Conservation (phyloP, 2,113 vertebrate species). For the Pollimyrus isidori region DNA sequence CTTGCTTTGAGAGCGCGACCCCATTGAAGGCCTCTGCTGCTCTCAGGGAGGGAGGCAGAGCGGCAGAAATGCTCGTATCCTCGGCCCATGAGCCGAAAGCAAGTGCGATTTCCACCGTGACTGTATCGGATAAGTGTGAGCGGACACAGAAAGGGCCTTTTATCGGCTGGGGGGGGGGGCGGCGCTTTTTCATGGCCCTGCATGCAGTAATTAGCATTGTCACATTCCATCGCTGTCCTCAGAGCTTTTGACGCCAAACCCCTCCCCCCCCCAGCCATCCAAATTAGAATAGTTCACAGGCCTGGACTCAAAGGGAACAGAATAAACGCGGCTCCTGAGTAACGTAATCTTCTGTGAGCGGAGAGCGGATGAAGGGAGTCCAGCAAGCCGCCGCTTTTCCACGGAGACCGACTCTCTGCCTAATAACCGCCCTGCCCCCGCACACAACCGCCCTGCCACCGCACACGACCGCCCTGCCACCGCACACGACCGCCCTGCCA, state of each 20-base stretch:
- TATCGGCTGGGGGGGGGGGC: constrained; percentile 25
- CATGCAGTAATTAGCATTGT: constrained; percentile 36
- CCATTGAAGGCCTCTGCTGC: constrained; percentile 1
- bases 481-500: neutral
- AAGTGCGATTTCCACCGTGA: constrained; percentile 15
- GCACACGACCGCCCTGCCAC: neutral
- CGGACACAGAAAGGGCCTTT: constrained; percentile 19
- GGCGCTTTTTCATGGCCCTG: constrained; percentile 23
- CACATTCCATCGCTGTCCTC: constrained; percentile 35
- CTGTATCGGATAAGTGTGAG: constrained; percentile 7
- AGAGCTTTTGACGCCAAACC: constrained; percentile 21
- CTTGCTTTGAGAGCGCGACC: neutral
- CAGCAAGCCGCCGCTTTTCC: neutral
- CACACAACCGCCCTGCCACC: neutral
- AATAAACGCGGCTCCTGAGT: constrained; percentile 14
- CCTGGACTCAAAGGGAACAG: constrained; percentile 15
- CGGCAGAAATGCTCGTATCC: neutral
- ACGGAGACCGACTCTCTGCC: neutral
- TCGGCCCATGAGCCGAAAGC: neutral
- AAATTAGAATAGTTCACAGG: constrained; percentile 31
- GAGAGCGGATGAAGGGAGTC: constrained; percentile 16
- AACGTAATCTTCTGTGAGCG: constrained; percentile 27
- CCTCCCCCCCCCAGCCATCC: neutral
- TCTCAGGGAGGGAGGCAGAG: neutral
- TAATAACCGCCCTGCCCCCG: neutral